Base-by-base conservation (phyloP, 30 jellyfish, hydroid and myxozoan species). In the Aurelia coerulea region DNA sequence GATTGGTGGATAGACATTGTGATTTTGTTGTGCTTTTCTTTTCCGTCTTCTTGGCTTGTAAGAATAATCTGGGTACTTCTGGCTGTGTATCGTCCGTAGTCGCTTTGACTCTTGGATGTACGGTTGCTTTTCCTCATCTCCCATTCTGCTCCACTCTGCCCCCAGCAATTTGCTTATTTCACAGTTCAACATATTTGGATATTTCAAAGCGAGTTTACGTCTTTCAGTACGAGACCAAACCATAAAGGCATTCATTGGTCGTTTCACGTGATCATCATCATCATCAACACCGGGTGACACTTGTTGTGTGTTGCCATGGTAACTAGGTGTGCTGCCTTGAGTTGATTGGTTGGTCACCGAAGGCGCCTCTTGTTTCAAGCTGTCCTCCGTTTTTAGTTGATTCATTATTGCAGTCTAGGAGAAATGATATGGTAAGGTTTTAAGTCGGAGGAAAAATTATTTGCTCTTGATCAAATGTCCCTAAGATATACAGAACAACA, bases 181-280 rank as follows among this genome's bases (percentile, higher is more conserved):
- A 39, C 99, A 96, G 85, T 96, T 96, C 79, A 96, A 67, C 98
- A 96, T 91, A 66, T 96, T 96, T 18, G 99, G 99, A 86, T 91
- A 96, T 67, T 91, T 91, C 87, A 96, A 71, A 7, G 99, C 99
- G 29, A 96, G 94, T 79, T 91, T 96, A 5, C 99, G 93, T 59
- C 99, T 84, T 63, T 91, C 99, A 6, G 98, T 88, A 29, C 98
- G 83, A 11, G 99, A 96, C 99, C 99, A 96, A 33, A 96, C 99
- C 99, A 96, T 96, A 76, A 96, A 96, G 39, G 99, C 99, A 73
- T 96, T 96, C 99, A 96, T 96, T n/a, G 99, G 99, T 52, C 99
- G 95, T 68, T 92, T 91, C 68, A 96, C 99, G 72, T 96, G 98
- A 70, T 95, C 99, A 52, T 95, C 99, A 70, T 95, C 98, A 42